Evolutionary conservation across 2,888 invertebrate genomes (phyloP), one percentile per base, ranked within the genome.

Genomic region (Malacosoma neustria): DNA sequence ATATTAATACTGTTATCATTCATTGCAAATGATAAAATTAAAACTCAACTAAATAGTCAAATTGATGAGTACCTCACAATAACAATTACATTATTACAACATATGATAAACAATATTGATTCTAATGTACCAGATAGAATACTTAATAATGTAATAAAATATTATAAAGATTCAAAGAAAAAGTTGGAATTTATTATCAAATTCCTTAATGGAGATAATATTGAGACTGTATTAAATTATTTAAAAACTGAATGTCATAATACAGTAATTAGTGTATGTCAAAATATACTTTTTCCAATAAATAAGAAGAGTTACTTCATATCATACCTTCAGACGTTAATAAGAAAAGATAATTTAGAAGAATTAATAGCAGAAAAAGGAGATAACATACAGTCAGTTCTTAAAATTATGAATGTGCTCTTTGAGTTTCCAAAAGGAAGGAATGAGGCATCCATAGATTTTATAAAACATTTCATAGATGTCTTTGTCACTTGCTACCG

Each of bases 401-500:
- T 85, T 1, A 84, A 79, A 67, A 72, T 84, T 4, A 76, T 86
- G 76, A 68, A 63, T 40, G 44, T 65, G 0, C 72, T 84, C 38
- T 75, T 84, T 34, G 70, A 72, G 30, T 80, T 72, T 32, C 70
- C 77, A 0, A 68, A 67, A 38, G 63, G 65, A 13, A 51, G 72
- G n/a, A 58, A 64, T 0, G 56, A 54, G 1, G 62, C 48, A 13
- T 60, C 74, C 35, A 36, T 51, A 0, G 63, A 61, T 36, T 81
- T 81, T 40, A 41, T 87, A 30, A 47, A 47, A n/a, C 59, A 74
- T 41, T 86, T 81, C 35, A 68, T 84, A 22, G 70, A 72, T 42
- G 58, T 72, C 0, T 85, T 86, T 45, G 73, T 80, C 0, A 65
- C 59, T 34, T 75, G 75, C 11, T 86, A 66, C 37, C 61, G 54